phyloP scores from a whole-genome alignment of 2,113 vertebrate species.

The Eubucco bourcierii region DNA sequence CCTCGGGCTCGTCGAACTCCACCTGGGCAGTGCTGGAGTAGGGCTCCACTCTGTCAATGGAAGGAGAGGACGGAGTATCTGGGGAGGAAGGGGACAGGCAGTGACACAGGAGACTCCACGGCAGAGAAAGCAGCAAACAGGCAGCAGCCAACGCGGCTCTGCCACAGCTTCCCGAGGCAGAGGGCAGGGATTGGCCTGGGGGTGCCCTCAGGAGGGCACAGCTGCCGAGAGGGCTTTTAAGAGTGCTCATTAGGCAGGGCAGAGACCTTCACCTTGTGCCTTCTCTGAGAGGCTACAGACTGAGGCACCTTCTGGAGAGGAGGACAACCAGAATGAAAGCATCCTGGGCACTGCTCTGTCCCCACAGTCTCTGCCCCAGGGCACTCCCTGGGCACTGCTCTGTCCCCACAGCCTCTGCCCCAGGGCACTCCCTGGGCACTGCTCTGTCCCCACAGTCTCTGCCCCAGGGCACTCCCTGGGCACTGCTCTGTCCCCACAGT shows the following conservation, averaged over 20 bases:
- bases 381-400: not conserved
- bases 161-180: not conserved
- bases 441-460: not conserved
- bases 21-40: slow-evolving; percentile 94
- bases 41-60: slow-evolving; percentile 85
- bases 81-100: not conserved
- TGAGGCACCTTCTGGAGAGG: not conserved
- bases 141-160: not conserved
- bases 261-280: not conserved
- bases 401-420: no score
- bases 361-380: not conserved
- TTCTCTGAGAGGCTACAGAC: not conserved
- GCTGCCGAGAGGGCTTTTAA: not conserved
- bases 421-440: no score
- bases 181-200: not conserved
- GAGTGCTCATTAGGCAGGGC: not conserved
- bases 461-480: not conserved
- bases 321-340: not conserved
- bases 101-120: not conserved
- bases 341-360: no score
- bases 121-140: not conserved
- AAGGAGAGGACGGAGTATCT: slow-evolving; percentile 94
- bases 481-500: not conserved
- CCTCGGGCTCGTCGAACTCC: slow-evolving; percentile 90
- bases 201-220: not conserved